Evolutionary conservation across 2,888 invertebrate species (phyloP).

Genomic region (Dysmachus trigonus): DNA sequence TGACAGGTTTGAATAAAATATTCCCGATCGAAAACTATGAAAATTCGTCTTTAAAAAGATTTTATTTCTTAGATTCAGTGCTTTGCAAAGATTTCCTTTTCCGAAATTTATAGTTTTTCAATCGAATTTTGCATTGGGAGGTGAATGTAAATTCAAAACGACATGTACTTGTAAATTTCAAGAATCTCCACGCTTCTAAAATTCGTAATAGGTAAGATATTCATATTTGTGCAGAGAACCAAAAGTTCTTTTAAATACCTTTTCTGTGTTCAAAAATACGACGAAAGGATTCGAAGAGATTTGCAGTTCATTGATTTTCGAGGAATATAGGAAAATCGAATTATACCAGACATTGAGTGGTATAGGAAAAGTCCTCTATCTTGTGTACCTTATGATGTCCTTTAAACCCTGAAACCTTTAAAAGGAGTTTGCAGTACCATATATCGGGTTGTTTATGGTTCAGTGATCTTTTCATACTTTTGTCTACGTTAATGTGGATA

Average conservation of each 20-base stretch:
- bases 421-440: no score
- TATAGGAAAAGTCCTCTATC: not conserved
- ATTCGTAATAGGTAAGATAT: not conserved
- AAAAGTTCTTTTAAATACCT: not conserved
- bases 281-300: not conserved
- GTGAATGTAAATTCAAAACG: not conserved
- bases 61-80: not conserved
- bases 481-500: no score
- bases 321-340: not conserved
- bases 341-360: not conserved
- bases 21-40: not conserved
- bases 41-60: not conserved
- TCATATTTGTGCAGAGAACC: not conserved
- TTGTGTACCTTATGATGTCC: no score
- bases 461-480: no score
- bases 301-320: not conserved
- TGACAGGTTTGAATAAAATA: slow-evolving; percentile 7
- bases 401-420: no score
- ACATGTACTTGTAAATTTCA: not conserved
- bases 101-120: not conserved
- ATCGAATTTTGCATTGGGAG: not conserved
- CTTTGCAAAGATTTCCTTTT: not conserved
- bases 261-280: not conserved
- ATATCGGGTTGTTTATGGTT: no score
- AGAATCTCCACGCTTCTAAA: not conserved